Base-by-base conservation (phyloP, 1,140 invertebrate genomes). In the Drosophila funebris region DNA sequence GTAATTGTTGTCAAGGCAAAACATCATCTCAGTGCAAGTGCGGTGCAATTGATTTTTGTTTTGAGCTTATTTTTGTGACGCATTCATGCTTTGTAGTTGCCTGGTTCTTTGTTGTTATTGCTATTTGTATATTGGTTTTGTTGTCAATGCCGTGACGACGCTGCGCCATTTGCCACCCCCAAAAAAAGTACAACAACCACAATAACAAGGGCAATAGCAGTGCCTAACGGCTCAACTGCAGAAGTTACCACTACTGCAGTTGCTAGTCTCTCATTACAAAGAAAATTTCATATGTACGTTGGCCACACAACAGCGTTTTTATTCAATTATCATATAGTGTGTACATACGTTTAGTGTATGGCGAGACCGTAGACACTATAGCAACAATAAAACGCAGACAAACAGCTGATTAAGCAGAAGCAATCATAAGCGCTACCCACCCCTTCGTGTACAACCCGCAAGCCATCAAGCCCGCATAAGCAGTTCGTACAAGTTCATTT, bases 1-100 rank as follows among this genome's bases (percentile, higher is more conserved):
- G 27, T 62, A 36, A 41, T 46, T 64, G 61, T 71, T 56, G 43
- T 33, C 20, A 50, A 43, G 27, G 41, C 29, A 57, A 62, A 62
- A 46, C 37, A 31, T 39, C n/a, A 14, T 44, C 4, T 3, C 22
- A 66, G 24, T 56, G 58, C 54, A 64, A 24, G 18, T 44, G 46
- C 37, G 53, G 7, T 79, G 43, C 48, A 77, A 84, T 84, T 85
- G 77, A 85, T 85, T 85, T 85, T 82, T 74, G 46, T 67, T 62
- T 76, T 36, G 48, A 43, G 48, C 22, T 46, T n/a, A 37, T 64
- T 54, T 44, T 48, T 44, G 29, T 76, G 69, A 61, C 48, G 69
- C 69, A 66, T 62, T 61, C 31, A 48, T n/a, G 22, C 58, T 54
- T 63, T 72, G 22, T 53, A 39, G 43, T 44, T 54, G 39, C 29